Evolutionary conservation across 2,888 invertebrate species (phyloP).

Genomic region (Gonocerus acuteangulatus): DNA sequence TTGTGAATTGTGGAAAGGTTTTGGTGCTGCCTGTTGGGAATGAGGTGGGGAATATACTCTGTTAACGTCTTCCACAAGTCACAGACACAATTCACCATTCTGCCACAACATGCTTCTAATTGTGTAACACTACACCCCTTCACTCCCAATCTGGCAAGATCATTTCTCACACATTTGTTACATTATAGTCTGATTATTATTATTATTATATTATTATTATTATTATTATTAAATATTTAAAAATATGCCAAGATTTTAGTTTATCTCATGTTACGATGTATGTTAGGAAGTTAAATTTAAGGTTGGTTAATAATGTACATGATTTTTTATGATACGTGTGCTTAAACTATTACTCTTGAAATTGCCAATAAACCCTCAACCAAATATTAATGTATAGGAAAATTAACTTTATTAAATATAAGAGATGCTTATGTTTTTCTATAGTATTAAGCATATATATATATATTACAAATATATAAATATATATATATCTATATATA

Average conservation of each 20-base stretch:
- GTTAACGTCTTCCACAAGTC: conserved; percentile 19
- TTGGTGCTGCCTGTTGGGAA: conserved; percentile 22
- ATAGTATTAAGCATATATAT: conserved; percentile 15
- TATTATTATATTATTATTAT: conserved; percentile 19
- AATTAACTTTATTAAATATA: conserved; percentile 28
- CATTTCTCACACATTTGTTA: conserved; percentile 27
- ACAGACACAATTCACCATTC: conserved; percentile 22
- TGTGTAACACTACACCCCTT: conserved; percentile 16
- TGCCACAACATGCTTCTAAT: conserved; percentile 9
- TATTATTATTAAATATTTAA: conserved; percentile 19
- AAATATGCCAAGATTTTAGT: conserved; percentile 25
- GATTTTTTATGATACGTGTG: conserved; percentile 21
- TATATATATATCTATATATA: conserved; percentile 25
- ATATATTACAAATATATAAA: conserved; percentile 12
- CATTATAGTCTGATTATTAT: conserved; percentile 30
- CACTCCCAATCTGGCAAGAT: conserved; percentile 26
- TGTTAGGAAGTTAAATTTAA: conserved; percentile 19
- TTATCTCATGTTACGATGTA: conserved; percentile 21
- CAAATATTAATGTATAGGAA: conserved; percentile 34
- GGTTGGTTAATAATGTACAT: conserved; percentile 24
- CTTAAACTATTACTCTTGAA: conserved; percentile 28
- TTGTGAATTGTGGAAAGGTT: conserved; percentile 26
- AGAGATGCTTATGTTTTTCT: conserved; percentile 31
- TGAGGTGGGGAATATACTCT: conserved; percentile 5
- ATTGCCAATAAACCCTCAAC: conserved; percentile 36